Conservation (phyloP, 1,140 invertebrate genomes). For the Leptopilina boulardi region DNA sequence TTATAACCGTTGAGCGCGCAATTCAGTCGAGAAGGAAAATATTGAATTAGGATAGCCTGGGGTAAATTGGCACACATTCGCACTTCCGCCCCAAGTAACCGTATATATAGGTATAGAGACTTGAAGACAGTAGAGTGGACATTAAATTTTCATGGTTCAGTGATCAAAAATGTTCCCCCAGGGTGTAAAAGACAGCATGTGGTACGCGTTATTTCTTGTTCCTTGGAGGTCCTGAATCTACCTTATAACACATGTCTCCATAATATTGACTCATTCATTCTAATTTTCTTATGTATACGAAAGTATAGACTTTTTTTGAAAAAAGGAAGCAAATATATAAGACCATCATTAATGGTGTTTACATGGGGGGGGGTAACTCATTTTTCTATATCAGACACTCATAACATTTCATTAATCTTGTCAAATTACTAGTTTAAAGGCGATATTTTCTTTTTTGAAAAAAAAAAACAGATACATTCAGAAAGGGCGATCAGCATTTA, state of each 20-base stretch:
- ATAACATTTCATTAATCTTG: neutral
- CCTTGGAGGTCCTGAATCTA: slow-evolving; percentile 53
- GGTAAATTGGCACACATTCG: slow-evolving; percentile 17
- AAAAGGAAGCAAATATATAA: no score
- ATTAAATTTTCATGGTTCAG: slow-evolving; percentile 60
- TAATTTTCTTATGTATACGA: no score
- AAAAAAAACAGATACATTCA: no score
- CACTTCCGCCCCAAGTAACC: slow-evolving; percentile 13
- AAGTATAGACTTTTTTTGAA: no score
- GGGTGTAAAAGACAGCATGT: slow-evolving; percentile 45
- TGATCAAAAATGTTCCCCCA: slow-evolving; percentile 40
- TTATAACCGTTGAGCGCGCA: slow-evolving; percentile 17
- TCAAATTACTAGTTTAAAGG: neutral
- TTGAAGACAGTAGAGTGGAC: slow-evolving; percentile 42
- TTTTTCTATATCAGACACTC: neutral
- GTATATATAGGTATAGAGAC: neutral
- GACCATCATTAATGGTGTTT: neutral
- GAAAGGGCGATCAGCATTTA: neutral
- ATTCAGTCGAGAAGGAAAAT: neutral
- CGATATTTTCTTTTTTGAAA: neutral
- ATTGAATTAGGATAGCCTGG: slow-evolving; percentile 14
- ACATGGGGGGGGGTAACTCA: no score
- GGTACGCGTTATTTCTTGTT: slow-evolving; percentile 49
- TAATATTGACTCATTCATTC: slow-evolving; percentile 1
- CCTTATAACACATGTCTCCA: slow-evolving; percentile 11